Percentiles rank a stretch among this genome's conserved stretches.
Conservation (phyloP, 2,797 vertebrate species). For the Phrynocephalus forsythii region DNA sequence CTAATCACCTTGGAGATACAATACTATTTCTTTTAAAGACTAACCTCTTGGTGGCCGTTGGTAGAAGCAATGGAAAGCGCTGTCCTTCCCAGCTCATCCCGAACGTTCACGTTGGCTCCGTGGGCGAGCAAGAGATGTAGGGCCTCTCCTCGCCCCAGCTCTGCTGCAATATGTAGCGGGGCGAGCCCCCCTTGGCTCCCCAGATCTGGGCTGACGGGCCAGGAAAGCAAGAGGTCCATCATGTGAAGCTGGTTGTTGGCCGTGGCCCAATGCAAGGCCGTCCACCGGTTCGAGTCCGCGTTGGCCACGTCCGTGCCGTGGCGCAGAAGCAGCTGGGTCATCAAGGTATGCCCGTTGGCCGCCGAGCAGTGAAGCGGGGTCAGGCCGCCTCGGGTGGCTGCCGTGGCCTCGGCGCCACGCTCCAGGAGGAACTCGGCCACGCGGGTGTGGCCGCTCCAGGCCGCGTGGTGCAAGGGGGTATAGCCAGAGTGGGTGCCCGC, state of each 20-base stretch:
- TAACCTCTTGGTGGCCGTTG: slow-evolving; percentile 71
- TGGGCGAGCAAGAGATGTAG: slow-evolving; percentile 70
- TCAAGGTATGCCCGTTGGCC: slow-evolving; percentile 72
- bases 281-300: slow-evolving; percentile 74
- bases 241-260: slow-evolving; percentile 71
- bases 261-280: slow-evolving; percentile 77
- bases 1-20: too few species aligned
- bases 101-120: slow-evolving; percentile 67
- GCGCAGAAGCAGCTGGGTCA: slow-evolving; percentile 63
- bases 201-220: slow-evolving; percentile 56
- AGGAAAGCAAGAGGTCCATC: slow-evolving; percentile 69
- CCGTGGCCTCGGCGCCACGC: slow-evolving; percentile 66
- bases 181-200: slow-evolving; percentile 56
- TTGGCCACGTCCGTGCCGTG: slow-evolving; percentile 25
- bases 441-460: slow-evolving; percentile 72
- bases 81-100: slow-evolving; percentile 63
- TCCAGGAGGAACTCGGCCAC: slow-evolving; percentile 71
- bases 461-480: slow-evolving; percentile 78
- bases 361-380: slow-evolving; percentile 78
- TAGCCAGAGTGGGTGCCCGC: slow-evolving; percentile 64
- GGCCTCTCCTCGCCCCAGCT: slow-evolving; percentile 52
- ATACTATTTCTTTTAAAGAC: background rate
- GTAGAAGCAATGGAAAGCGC: slow-evolving; percentile 71
- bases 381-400: slow-evolving; percentile 61
- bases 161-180: slow-evolving; percentile 71